Conservation (phyloP, 1,140 invertebrate genomes). For the Drosophila burlai region DNA sequence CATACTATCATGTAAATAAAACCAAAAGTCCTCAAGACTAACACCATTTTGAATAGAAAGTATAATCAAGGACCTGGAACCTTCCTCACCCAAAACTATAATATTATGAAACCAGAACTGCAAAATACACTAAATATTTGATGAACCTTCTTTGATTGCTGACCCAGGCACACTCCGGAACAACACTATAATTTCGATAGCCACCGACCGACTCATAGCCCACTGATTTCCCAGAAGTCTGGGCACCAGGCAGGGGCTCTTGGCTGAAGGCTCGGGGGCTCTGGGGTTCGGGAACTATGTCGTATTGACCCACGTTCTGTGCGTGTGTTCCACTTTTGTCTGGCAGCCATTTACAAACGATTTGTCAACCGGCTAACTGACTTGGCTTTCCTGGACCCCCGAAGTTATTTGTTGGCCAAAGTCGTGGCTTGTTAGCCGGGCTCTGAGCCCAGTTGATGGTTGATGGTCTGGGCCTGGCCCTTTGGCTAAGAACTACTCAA, state of each 20-base stretch:
- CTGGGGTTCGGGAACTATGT: background rate
- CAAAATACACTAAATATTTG: conserved; percentile 28
- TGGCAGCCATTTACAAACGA: conserved; percentile 76
- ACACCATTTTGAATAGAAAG: background rate
- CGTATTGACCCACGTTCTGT: conserved; percentile 37
- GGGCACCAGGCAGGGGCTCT: conserved; percentile 1
- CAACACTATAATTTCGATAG: conserved; percentile 35
- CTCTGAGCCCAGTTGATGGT: conserved; percentile 11
- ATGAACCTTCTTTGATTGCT: conserved; percentile 31
- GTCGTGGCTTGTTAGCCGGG: conserved; percentile 53
- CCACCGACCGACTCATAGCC: background rate
- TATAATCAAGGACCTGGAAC: background rate
- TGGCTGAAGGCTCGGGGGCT: background rate
- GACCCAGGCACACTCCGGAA: conserved; percentile 4
- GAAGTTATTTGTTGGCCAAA: conserved; percentile 24
- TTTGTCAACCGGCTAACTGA: conserved; percentile 67
- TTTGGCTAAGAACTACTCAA: conserved; percentile 78
- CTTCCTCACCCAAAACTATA: background rate
- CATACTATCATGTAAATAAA: background rate
- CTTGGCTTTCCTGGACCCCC: conserved; percentile 29
- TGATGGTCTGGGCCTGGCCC: conserved; percentile 53
- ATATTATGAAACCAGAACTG: conserved; percentile 19
- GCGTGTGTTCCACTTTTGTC: conserved; percentile 82
- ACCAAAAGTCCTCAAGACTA: background rate
- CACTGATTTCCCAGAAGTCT: conserved; percentile 7